A percentile compares a stretch with the other conserved stretches of the same genome.
phyloP scores from a whole-genome alignment of 1,140 invertebrate species.

The Sarcophaga bullata region DNA sequence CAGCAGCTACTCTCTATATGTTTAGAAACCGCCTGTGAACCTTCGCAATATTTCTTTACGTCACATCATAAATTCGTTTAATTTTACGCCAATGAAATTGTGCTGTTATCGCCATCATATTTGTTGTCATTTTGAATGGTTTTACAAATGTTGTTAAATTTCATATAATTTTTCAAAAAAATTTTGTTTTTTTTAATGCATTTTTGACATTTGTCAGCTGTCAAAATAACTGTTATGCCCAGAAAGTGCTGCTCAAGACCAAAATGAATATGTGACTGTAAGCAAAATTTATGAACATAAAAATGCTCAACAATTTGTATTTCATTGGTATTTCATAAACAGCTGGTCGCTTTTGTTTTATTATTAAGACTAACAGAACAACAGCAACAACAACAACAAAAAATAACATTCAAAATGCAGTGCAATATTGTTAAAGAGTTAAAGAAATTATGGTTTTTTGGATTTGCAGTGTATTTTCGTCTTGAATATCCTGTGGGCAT shows the following conservation, averaged over 20 bases:
- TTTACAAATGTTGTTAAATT: background rate
- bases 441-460: background rate
- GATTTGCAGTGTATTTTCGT: background rate
- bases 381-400: too few relatives aligned
- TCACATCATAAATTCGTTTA: too few relatives aligned
- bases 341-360: background rate
- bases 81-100: background rate
- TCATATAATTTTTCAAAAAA: too few relatives aligned
- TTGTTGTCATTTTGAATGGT: background rate
- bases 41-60: too few relatives aligned
- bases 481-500: constrained; percentile 16
- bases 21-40: too few relatives aligned
- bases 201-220: constrained; percentile 23
- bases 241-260: background rate
- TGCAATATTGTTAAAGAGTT: background rate
- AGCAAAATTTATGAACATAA: background rate
- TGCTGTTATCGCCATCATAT: background rate
- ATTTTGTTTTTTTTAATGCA: background rate
- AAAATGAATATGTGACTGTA: too few relatives aligned
- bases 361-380: too few relatives aligned
- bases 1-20: too few relatives aligned
- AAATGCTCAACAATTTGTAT: background rate
- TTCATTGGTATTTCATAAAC: background rate
- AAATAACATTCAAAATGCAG: background rate
- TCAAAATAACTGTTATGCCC: constrained; percentile 9